Base-by-base conservation (phyloP, 2,797 vertebrate genomes). In the Typhlichthys subterraneus region DNA sequence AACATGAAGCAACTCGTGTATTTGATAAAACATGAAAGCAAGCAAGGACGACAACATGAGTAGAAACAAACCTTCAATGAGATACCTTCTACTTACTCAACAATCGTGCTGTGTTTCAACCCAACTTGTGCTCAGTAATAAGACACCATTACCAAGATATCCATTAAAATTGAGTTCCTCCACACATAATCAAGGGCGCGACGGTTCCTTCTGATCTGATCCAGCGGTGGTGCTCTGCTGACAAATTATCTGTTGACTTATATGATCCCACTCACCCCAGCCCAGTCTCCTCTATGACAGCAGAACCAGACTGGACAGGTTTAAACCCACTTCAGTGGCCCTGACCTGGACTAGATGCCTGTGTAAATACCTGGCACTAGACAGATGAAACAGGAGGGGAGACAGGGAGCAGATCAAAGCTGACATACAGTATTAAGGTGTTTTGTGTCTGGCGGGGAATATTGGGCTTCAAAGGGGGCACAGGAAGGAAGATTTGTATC, bases 401-500 rank as follows among this genome's bases (percentile, higher is more conserved):
- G 53, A 9, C 19, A 29, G 13, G 31, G 45, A 17, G 29, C 47
- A 52, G 55, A 65, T 65, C 5, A 7, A 54, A 63, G 49, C 38
- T 9, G 38, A 42, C 38, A 42, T 42, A 42, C 38, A 42, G 11
- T 3, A 2, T 31, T 1, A 49, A 13, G 17, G 46, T 59, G 6
- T 50, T 49, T 60, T 14, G 47, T 15, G 9, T 46, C 59, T 50
- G 23, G 31, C 47, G 17, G 59, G 23, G 29, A 59, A 13, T 14
- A 51, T n/a, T 5, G 59, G 14, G 47, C 3, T 42, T 15, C 11
- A 33, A 61, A 31, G 8, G 48, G 59, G 12, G 6, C 10, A 51
- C 14, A 51, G 48, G 15, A 33, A 31, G 42, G 46, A 12, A 50
- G 47, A 60, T 61, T 61, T 45, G 49, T 42, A 38, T 51, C 49